Evolutionary conservation across 1,140 invertebrate genomes (phyloP), one percentile per base, ranked within the genome.

Genomic region (Tenebrio molitor): DNA sequence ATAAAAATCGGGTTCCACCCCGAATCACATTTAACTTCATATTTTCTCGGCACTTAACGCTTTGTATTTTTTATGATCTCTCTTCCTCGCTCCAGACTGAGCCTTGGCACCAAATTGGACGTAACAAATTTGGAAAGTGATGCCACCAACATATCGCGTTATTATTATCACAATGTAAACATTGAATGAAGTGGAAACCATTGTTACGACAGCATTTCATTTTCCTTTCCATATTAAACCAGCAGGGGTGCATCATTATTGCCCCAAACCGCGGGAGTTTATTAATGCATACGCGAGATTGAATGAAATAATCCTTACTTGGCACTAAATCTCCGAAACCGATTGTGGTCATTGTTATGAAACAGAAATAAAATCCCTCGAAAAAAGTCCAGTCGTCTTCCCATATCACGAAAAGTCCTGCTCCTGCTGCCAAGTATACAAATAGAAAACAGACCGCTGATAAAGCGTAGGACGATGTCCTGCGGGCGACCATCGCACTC

Each of bases 261-360:
- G 4, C n/a, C 12, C 12, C 36, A n/a, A n/a, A n/a, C 23, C 46
- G 8, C 50, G n/a, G 23, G 50, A 29, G 7, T 58, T 58, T 14
- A 58, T 14, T 58, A 29, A 58, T 33, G 29, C 29, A 50, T 50
- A n/a, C n/a, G n/a, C n/a, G n/a, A n/a, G n/a, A 29, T 29, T 29
- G 3, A 29, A 29, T 29, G 25, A 29, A 25, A 14, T 58, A 29
- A 15, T 25, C 14, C 87, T 89, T 86, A 93, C 94, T 93, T 78
- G 95, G 95, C 36, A 96, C 94, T 15, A 96, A 86, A 85, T 97
- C 95, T 23, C 95, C 95, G 78, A 97, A 96, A 12, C 95, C 95
- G 74, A 97, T 96, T 0, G 95, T 97, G 0, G 95, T 96, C 93
- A 97, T 95, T 0, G 95, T 97, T 46, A 97, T 94, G 79, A 97